Evolutionary conservation across 2,888 invertebrate species (phyloP).

Genomic region (Eupelmus urozonus): DNA sequence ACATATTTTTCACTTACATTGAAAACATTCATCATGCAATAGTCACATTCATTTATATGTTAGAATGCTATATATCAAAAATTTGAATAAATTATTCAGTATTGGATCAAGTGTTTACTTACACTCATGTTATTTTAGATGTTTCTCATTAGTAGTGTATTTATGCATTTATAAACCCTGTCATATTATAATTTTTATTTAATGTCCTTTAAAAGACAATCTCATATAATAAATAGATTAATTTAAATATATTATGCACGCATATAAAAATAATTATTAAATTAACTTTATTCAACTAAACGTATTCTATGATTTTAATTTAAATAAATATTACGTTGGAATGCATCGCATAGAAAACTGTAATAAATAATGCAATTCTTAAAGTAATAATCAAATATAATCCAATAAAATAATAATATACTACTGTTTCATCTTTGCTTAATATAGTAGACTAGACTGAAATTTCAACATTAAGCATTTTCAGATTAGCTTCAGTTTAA

Average conservation of each 20-base stretch:
- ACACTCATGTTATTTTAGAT: slow-evolving; percentile 26
- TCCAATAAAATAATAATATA: no score
- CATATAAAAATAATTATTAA: slow-evolving; percentile 13
- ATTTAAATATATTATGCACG: slow-evolving; percentile 26
- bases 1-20: slow-evolving; percentile 36
- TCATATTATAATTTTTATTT: background rate
- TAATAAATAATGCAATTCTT: no score
- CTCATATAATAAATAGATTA: slow-evolving; percentile 19
- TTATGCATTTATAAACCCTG: slow-evolving; percentile 12
- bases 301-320: no score
- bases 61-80: slow-evolving; percentile 43
- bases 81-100: slow-evolving; percentile 24
- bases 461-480: no score
- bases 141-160: slow-evolving; percentile 32
- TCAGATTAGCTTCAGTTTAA: no score
- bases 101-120: slow-evolving; percentile 25
- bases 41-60: slow-evolving; percentile 46
- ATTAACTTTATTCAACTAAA: background rate
- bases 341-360: no score
- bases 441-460: no score
- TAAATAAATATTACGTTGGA: no score
- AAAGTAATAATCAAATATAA: no score
- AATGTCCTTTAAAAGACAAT: slow-evolving; percentile 12
- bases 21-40: slow-evolving; percentile 50
- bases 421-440: no score